Evolutionary conservation across 1,140 invertebrate species (phyloP), one percentile per base, ranked within the genome.

Genomic region (Pogonomyrmex barbatus): DNA sequence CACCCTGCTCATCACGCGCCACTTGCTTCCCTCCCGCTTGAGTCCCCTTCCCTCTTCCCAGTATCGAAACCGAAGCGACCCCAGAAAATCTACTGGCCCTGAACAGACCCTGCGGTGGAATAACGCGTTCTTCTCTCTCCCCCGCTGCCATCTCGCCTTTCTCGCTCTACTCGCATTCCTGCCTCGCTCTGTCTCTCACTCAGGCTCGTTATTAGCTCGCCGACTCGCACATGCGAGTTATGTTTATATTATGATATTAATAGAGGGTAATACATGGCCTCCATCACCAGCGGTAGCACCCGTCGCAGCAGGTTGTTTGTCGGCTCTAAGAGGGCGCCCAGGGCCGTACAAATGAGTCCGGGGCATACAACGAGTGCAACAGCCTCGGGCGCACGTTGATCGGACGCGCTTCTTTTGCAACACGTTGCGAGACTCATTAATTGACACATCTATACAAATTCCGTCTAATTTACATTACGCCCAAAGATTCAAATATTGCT

Each of bases 201-300:
- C 76, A 17, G 52, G 79, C 56, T 87, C 78, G 86, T 87, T 77
- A 75, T 60, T 73, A 86, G 88, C 86, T 71, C 87, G 86, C 82
- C 86, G 89, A 88, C 91, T 88, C 85, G 87, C 83, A 85, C 84
- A 73, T 83, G 87, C 87, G 88, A 93, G 92, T 94, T 94, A 95
- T 94, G 93, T 94, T 94, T 94, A 94, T 94, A 94, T 94, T 95
- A 94, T 92, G 94, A 95, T 95, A 94, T 95, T 95, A 94, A 95
- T 95, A 93, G 92, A 91, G 91, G 92, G 91, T 92, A 93, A 93
- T 93, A 87, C 86, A 83, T 67, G 77, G 77, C 65, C 91, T 88
- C 84, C 85, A 87, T 89, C 85, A 88, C 87, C 85, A 85, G 86
- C 81, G 86, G 42, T 86, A 45, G 77, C 76, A 77, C 60, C 62